Evolutionary conservation across 2,113 vertebrate genomes (phyloP).

Genomic region (Ivindomyrus marchei): DNA sequence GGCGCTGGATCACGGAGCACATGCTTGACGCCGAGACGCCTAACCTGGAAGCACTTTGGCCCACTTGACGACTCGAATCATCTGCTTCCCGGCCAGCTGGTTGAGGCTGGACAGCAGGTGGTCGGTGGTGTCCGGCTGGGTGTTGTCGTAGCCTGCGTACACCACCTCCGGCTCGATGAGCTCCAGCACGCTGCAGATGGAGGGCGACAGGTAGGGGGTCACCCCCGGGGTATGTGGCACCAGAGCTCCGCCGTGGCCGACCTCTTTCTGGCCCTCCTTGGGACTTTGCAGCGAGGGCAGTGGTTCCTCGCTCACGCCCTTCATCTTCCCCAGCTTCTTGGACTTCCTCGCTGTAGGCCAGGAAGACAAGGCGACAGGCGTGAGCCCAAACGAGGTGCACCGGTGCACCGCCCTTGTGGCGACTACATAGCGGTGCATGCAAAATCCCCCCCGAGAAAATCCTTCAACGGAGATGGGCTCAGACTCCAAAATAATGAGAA

Average conservation of each 20-base stretch:
- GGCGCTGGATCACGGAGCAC: neutral
- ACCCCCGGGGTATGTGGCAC: slow-evolving; percentile 76
- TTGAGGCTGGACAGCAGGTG: slow-evolving; percentile 95
- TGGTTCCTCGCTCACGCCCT: slow-evolving; percentile 82
- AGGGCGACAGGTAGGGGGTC: slow-evolving; percentile 79
- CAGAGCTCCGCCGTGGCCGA: slow-evolving; percentile 67
- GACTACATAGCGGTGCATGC: neutral
- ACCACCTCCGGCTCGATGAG: slow-evolving; percentile 92
- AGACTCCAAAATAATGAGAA: neutral
- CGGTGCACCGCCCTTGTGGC: neutral
- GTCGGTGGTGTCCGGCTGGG: slow-evolving; percentile 83
- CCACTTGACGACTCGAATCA: slow-evolving; percentile 99
- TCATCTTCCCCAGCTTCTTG: slow-evolving; percentile 93
- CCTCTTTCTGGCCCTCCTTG: slow-evolving; percentile 80
- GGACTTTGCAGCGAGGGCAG: slow-evolving; percentile 64
- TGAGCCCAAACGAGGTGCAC: neutral
- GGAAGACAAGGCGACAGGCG: neutral
- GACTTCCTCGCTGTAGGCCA: slow-evolving; percentile 81
- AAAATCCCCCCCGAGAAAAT: neutral
- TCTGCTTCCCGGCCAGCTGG: slow-evolving; percentile 94
- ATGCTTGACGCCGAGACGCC: slow-evolving; percentile 10
- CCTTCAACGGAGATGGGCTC: neutral
- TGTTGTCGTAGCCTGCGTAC: slow-evolving; percentile 85
- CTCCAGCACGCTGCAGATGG: slow-evolving; percentile 84
- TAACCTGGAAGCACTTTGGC: slow-evolving; percentile 99